Base-by-base conservation (phyloP, 2,888 invertebrate species). In the Sarcophaga subvicina region DNA sequence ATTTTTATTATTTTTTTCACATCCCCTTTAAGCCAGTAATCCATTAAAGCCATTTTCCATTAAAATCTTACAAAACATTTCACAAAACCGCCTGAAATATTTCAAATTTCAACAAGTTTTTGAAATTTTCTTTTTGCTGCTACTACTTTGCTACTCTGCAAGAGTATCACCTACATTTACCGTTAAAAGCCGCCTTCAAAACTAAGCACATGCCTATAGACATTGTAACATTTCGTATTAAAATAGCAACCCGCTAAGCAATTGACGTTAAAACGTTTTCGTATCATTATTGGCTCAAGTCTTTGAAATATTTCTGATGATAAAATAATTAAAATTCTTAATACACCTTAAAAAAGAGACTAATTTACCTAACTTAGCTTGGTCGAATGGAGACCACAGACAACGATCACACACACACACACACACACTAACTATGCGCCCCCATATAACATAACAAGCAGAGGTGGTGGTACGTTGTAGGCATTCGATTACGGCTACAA, bases 311-410 rank as follows among this genome's bases (percentile, higher is more conserved):
- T 80, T 76, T 76, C 3, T 27, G 54, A 80, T 80, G 84, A 85
- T 80, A 85, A 85, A 80, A 83, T 83, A 80, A 85, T 85, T 85
- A 80, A 80, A 85, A 85, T 85, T 85, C 84, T 72, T 80, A 63
- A 66, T 69, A 37, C 75, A 71, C 63, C 73, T 75, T 64, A 70
- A 80, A 70, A 67, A 17, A 67, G 49, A 80, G 59, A 66, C 73
- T 83, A 83, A 86, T 83, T 83, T 80, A 67, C 27, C 77, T 80
- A 67, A n/a, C 47, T 69, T 6, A 69, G 54, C 66, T 17, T 75
- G 70, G 67, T 79, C 62, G 14, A 12, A 66, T 79, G 63, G 76
- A 59, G 76, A 82, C 87, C 87, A 81, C 86, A 82, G 80, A 59
- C 81, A 77, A 25, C 49, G 83, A 73, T 12, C 59, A 54, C 49